These are phyloP conservation scores for Bombus picipes DNA, from an alignment of 1,140 invertebrate genomes.

Conservation along the genomic window DNA sequence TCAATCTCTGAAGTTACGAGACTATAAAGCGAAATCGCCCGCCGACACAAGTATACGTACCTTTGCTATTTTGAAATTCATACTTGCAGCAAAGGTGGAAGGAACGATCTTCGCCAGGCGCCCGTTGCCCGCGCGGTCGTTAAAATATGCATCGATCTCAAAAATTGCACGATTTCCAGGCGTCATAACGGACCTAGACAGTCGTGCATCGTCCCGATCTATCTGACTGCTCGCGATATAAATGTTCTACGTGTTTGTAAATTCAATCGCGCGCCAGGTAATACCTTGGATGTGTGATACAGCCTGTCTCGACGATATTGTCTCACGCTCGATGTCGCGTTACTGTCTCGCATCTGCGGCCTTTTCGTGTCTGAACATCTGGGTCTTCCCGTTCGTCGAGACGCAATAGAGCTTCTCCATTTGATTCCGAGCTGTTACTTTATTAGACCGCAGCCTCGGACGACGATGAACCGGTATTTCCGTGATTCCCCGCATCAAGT, in stretches of 20 bases:
- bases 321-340: slow-evolving; percentile 35
- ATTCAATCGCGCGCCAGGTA: slow-evolving; percentile 61
- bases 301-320: slow-evolving; percentile 58
- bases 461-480: slow-evolving; percentile 1
- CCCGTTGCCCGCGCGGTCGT: background rate
- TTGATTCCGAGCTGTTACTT: slow-evolving; percentile 30
- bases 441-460: slow-evolving; percentile 32
- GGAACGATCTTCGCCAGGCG: background rate
- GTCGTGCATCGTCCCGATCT: background rate
- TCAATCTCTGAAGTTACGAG: background rate
- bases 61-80: background rate
- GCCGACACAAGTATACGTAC: background rate
- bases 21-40: background rate
- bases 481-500: background rate
- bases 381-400: slow-evolving; percentile 26
- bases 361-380: slow-evolving; percentile 38
- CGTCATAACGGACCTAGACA: background rate
- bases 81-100: background rate
- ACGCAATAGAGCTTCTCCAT: slow-evolving; percentile 17
- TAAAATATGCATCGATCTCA: slow-evolving; percentile 12
- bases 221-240: slow-evolving; percentile 11
- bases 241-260: slow-evolving; percentile 48
- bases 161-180: slow-evolving; percentile 18
- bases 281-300: slow-evolving; percentile 55
- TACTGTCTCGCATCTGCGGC: slow-evolving; percentile 44